Base-by-base conservation (phyloP, 2,888 invertebrate species). In the Watsonalla cultraria region DNA sequence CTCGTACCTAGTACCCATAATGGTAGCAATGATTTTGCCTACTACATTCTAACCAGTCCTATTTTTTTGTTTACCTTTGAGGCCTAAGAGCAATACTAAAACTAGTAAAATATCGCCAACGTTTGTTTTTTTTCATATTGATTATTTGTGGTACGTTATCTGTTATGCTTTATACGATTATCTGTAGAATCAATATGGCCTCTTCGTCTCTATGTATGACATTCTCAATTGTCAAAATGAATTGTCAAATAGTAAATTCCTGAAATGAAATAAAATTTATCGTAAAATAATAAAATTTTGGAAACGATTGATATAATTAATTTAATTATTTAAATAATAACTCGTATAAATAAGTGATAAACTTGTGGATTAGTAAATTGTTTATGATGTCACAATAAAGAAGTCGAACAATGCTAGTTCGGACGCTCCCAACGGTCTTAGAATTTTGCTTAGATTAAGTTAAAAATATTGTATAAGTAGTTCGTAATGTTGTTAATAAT, bases 381-480 rank as follows among this genome's bases (percentile, higher is more conserved):
- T 42, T 11, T 11, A 11, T 42, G 11, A 11, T 42, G 11, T 1
- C 11, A 11, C 11, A 11, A 11, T 42, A 8, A 11, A 11, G 9
- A 42, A 42, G 11, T 52, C 51, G 57, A 70, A 78, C 67, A 70
- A 85, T 87, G 84, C 68, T 84, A 58, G 73, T 81, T 70, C 81
- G 83, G 86, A 86, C 87, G 82, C 85, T 83, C 75, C 66, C 78
- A 76, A 76, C 70, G 68, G 70, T 70, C 68, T 61, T 67, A 70
- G 62, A 66, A 64, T 65, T 75, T 65, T 65, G 55, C 57, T 50
- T 60, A 11, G 11, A 58, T 64, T 64, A 59, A 51, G 62, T 14
- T 56, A 47, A 59, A 68, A 65, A 64, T 66, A 60, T 62, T 62
- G 56, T 52, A 53, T 56, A 51, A 59, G 60, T 49, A 56, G 52